Evolutionary conservation across 2,113 vertebrate species (phyloP), one percentile per base, ranked within the genome.

Genomic region (Lepidothrix coronata): DNA sequence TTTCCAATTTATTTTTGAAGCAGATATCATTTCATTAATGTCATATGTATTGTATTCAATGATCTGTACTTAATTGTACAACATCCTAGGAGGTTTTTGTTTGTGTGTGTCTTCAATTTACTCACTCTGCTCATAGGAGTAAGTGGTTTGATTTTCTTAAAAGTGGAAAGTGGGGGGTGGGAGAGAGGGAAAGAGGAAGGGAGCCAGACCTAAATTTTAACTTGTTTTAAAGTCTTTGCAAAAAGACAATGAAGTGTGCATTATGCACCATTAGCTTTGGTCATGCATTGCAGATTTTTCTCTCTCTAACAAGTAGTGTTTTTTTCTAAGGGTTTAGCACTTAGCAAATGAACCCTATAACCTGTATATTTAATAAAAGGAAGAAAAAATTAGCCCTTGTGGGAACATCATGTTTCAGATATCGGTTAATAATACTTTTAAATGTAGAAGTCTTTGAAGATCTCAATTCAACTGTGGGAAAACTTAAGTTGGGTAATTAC

Each of bases 361-460:
- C 96, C 95, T 98, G 96, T 95, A 97, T 96, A 97, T 97, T 98
- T 97, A 97, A 97, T 97, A 98, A 97, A 96, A 90, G 80, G 93
- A 79, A 77, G 65, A 91, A 97, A 97, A 97, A 97, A 94, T 95
- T 96, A 98, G 97, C 88, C 96, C 96, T 98, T 98, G 98, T 98
- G 98, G 98, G 98, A 98, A 98, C 98, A 97, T 96, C 93, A 98
- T 97, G 97, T 98, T 97, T 98, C 97, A 98, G 98, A 98, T 98
- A 98, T 97, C 95, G 95, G 98, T 98, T 98, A 98, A 98, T 98
- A 97, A 98, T 97, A 97, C 98, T 96, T 98, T 97, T 98, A 98
- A 98, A 98, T 98, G 97, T 97, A 98, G 97, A 98, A 98, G 97
- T 97, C 98, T 98, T 99, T 99, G 98, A 98, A 98, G 98, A 97